Conservation (phyloP, 1,140 invertebrate species). For the Druon quercuslanigerum region DNA sequence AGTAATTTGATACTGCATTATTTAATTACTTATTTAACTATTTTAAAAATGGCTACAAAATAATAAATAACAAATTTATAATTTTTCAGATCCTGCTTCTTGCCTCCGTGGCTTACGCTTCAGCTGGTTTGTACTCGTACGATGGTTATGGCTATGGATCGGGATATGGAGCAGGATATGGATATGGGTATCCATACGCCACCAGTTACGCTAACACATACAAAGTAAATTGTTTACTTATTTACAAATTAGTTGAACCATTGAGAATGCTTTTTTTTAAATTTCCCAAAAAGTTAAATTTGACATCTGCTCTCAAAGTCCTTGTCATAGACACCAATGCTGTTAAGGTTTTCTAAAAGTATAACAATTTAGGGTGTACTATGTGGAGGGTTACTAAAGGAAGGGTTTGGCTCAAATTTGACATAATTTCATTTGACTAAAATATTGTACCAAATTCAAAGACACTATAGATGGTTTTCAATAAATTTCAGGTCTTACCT, state of each 20-base stretch:
- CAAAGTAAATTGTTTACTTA: slow-evolving; percentile 46
- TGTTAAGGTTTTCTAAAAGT: too few species aligned
- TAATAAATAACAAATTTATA: slow-evolving; percentile 33
- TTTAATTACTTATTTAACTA: too few species aligned
- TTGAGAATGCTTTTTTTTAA: too few species aligned
- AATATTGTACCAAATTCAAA: too few species aligned
- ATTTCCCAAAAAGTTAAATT: background rate
- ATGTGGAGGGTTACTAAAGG: too few species aligned
- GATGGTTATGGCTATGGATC: slow-evolving; percentile 52
- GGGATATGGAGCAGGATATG: slow-evolving; percentile 45
- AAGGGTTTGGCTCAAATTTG: too few species aligned
- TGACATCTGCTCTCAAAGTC: background rate
- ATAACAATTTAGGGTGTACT: too few species aligned
- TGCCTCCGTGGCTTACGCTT: slow-evolving; percentile 61
- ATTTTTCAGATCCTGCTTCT: slow-evolving; percentile 60
- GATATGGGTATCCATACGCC: slow-evolving; percentile 50
- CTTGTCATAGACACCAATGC: too few species aligned
- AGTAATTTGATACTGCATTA: too few species aligned
- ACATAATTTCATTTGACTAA: too few species aligned
- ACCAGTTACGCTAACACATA: slow-evolving; percentile 63
- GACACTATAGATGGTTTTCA: background rate
- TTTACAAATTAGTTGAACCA: background rate
- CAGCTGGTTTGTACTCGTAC: slow-evolving; percentile 62
- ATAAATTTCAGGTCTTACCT: slow-evolving; percentile 54
- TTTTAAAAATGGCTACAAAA: too few species aligned